Conservation (phyloP, 2,797 vertebrate species). For the Manis javanica region DNA sequence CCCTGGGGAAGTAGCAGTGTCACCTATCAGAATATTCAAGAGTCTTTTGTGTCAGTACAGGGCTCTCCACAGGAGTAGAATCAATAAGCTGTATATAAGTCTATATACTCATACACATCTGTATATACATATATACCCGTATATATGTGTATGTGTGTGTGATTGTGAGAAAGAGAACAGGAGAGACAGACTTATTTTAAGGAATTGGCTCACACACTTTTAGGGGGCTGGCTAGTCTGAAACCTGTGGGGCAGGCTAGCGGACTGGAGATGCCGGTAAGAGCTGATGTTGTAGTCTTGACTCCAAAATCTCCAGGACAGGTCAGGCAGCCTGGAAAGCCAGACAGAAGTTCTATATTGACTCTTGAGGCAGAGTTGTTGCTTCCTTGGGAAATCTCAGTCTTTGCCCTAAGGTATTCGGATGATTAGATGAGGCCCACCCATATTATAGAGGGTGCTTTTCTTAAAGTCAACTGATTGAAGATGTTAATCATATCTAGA, state of each 20-base stretch:
- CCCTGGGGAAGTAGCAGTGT: background rate
- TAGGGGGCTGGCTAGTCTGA: background rate
- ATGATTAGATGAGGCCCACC: background rate
- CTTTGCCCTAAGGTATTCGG: background rate
- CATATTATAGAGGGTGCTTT: background rate
- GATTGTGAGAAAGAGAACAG: background rate
- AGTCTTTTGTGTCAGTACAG: background rate
- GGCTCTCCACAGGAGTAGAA: background rate
- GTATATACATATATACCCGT: fast-evolving
- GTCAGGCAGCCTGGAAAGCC: background rate
- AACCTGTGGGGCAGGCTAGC: background rate
- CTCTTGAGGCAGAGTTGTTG: background rate
- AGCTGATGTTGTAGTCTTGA: background rate
- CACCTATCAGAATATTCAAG: background rate
- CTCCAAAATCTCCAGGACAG: background rate
- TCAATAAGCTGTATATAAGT: background rate
- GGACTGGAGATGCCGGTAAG: background rate
- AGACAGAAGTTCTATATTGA: background rate
- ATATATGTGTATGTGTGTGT: background rate
- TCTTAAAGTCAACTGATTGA: background rate
- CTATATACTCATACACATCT: background rate
- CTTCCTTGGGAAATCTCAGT: background rate
- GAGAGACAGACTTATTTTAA: background rate
- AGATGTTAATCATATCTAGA: background rate
- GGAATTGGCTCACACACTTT: background rate